These are phyloP conservation scores for Phaethornis superciliosus DNA, from an alignment of 2,113 vertebrate genomes.

Conservation along the genomic window DNA sequence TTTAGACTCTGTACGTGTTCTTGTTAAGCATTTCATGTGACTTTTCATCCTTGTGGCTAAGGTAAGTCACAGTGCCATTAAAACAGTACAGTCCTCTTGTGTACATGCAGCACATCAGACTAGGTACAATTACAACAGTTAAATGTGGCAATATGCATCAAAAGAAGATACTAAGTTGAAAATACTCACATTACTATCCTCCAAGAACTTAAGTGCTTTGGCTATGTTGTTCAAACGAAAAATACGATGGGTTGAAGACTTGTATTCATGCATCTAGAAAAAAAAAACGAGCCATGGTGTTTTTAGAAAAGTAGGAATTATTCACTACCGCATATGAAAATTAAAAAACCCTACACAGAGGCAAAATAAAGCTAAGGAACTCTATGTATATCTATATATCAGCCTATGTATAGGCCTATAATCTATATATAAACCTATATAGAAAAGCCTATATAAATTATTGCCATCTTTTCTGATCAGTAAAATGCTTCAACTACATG, in stretches of 20 bases:
- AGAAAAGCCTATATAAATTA: neutral
- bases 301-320: neutral
- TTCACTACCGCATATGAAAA: neutral
- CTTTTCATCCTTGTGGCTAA: constrained; percentile 23
- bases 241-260: constrained; percentile 93
- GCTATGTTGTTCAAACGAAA: constrained; percentile 98
- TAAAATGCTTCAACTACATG: neutral
- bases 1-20: neutral
- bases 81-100: neutral
- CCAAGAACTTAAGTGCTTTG: constrained; percentile 91
- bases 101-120: neutral
- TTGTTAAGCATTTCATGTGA: neutral
- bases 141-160: neutral
- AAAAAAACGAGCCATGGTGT: neutral
- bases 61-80: neutral
- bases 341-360: neutral
- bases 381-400: too few relatives aligned
- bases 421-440: too few relatives aligned
- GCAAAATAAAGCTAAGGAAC: constrained; percentile 13
- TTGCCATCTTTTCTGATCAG: neutral
- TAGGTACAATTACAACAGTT: neutral
- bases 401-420: too few relatives aligned
- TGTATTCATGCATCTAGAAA: constrained; percentile 90
- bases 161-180: neutral
- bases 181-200: constrained; percentile 93